phyloP scores from a whole-genome alignment of 2,113 vertebrate species.

The Aplodontia rufa region DNA sequence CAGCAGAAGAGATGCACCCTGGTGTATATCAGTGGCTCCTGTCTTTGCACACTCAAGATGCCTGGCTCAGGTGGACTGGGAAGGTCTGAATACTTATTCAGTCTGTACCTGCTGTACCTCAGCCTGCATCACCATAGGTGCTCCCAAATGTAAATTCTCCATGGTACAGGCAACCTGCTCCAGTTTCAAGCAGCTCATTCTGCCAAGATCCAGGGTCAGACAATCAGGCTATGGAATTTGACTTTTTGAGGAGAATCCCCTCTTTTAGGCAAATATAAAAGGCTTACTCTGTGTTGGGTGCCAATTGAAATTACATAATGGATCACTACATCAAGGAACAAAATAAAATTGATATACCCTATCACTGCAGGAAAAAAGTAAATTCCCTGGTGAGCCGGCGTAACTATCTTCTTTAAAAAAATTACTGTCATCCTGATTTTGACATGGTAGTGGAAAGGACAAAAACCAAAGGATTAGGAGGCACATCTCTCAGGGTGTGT shows the following conservation, averaged over 20 bases:
- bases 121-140: too few species aligned
- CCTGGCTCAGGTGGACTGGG: not conserved
- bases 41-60: not conserved
- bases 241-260: not conserved
- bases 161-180: not conserved
- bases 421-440: not conserved
- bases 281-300: not conserved
- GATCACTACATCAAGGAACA: not conserved
- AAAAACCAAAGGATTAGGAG: too few species aligned
- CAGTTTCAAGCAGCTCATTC: not conserved
- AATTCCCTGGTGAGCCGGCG: not conserved
- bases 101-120: not conserved
- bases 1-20: rapidly evolving
- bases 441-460: too few species aligned
- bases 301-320: slow-evolving; percentile 8
- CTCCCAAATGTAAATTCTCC: not conserved
- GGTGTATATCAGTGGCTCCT: not conserved
- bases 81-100: not conserved
- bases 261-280: slow-evolving; percentile 11
- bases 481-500: too few species aligned
- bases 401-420: not conserved
- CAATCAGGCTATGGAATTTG: not conserved
- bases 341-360: not conserved
- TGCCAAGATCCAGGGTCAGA: not conserved
- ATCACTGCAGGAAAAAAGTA: not conserved